Percentiles rank a stretch among this genome's conserved stretches.
phyloP scores from a whole-genome alignment of 2,797 vertebrate genomes.

The Cacajao melanocephalus region DNA sequence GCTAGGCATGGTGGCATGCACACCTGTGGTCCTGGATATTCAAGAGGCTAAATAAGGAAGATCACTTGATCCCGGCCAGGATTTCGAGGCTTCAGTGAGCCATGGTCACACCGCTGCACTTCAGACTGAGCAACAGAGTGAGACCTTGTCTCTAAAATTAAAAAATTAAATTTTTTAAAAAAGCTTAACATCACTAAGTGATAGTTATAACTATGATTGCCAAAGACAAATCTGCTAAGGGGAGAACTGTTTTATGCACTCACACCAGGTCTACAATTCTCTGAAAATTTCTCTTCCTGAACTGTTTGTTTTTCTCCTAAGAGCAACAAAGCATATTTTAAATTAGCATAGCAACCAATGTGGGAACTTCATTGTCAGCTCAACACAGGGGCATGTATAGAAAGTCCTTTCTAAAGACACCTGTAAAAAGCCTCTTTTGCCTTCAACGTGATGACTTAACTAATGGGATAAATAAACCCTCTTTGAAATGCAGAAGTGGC shows the following conservation, averaged over 20 bases:
- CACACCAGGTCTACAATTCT: neutral
- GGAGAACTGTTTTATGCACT: conserved; percentile 30
- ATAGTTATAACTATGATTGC: neutral
- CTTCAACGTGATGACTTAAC: conserved; percentile 55
- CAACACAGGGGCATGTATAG: neutral
- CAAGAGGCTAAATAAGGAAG: too few relatives aligned
- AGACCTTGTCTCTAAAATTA: too few relatives aligned
- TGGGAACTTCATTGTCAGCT: conserved; percentile 23
- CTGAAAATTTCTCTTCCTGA: conserved; percentile 45
- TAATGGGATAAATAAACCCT: conserved; percentile 72
- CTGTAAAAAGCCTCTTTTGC: conserved; percentile 62
- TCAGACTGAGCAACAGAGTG: too few relatives aligned
- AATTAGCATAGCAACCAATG: conserved; percentile 62
- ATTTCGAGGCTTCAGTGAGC: too few relatives aligned
- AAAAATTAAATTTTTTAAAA: too few relatives aligned
- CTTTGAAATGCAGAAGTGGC: conserved; percentile 73
- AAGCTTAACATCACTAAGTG: neutral
- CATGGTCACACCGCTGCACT: too few relatives aligned
- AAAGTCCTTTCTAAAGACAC: conserved; percentile 69
- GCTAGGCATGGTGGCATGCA: too few relatives aligned
- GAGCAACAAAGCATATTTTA: conserved; percentile 64
- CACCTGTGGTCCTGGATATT: too few relatives aligned
- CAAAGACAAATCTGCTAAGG: neutral
- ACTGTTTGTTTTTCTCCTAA: conserved; percentile 67
- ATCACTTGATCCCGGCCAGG: too few relatives aligned